Percentiles rank a stretch among this genome's conserved stretches.
These are phyloP conservation scores for Eupithecia tripunctaria DNA, from an alignment of 2,888 invertebrate species.

Conservation along the genomic window DNA sequence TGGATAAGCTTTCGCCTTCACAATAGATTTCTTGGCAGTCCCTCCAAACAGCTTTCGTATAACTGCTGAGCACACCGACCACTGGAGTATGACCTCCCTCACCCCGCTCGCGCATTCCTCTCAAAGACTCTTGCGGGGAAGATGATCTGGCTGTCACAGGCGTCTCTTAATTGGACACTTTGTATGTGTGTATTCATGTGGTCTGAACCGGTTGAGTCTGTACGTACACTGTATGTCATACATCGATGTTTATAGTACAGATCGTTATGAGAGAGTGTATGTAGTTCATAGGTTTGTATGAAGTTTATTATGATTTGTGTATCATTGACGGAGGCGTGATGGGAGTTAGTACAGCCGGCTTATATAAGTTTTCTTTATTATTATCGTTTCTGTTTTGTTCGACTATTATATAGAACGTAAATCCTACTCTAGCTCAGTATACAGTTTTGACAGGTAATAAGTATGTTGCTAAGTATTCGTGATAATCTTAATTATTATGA, in stretches of 20 bases:
- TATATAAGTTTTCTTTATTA: not conserved
- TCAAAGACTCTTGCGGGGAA: constrained; percentile 58
- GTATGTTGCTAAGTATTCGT: too few relatives aligned
- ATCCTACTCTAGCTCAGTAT: not conserved
- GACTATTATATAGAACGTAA: not conserved
- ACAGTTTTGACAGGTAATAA: not conserved
- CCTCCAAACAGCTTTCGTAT: constrained; percentile 74
- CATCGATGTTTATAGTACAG: constrained; percentile 68
- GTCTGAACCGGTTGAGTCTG: constrained; percentile 76
- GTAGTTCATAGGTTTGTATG: constrained; percentile 70
- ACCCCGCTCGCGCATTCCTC: constrained; percentile 56
- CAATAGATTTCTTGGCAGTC: constrained; percentile 69
- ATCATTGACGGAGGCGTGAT: constrained; percentile 73
- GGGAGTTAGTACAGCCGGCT: constrained; percentile 30
- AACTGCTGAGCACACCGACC: constrained; percentile 69
- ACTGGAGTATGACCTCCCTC: constrained; percentile 63
- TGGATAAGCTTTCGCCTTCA: constrained; percentile 49
- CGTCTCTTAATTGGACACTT: constrained; percentile 75
- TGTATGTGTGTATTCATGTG: constrained; percentile 78
- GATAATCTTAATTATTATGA: too few relatives aligned
- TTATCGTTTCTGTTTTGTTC: not conserved
- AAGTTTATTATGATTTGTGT: constrained; percentile 80
- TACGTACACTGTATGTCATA: constrained; percentile 68
- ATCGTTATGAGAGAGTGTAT: constrained; percentile 60
- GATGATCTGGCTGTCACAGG: constrained; percentile 72